Base-by-base conservation (phyloP, 2,113 vertebrate genomes). In the Siniperca knerii region DNA sequence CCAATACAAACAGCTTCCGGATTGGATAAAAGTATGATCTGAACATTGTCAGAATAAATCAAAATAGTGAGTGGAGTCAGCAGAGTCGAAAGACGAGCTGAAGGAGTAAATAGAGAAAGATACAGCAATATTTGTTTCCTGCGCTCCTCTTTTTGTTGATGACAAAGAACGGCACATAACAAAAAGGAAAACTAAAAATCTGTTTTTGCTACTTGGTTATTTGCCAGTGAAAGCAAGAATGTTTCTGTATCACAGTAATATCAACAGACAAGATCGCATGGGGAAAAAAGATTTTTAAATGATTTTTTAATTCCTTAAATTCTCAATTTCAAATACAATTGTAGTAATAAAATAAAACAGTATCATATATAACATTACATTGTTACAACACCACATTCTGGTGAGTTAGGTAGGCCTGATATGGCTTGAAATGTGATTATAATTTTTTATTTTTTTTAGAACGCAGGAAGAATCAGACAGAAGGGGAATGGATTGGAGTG, bases 401-500 rank as follows among this genome's bases (percentile, higher is more conserved):
- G 50, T 61, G 67, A 54, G 66, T 74, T 79, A 25, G 50, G 20
- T 46, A 1, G 48, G 33, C 23, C 46, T 72, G 67, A 67, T 72
- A n/a, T 57, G 80, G 57, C 42, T 70, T 75, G 40, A 80, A 77
- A 82, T 82, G 81, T 75, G 40, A 71, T 71, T 81, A 70, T 40
- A 23, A 1, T 15, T 66, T 1, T 67, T 15, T 48, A 15, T 21
- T 13, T 37, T 29, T 33, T 35, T 55, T 70, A 58, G 65, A 77
- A 69, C 77, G 74, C 60, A 25, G 42, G 64, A 23, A 46, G 83
- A 87, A 70, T 84, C 50, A 35, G 78, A 70, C 46, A 77, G 87
- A 44, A 70, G 70, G 66, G 77, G 78, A 73, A 84, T 81, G 66
- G 73, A 87, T 80, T 42, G 69, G 81, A 75, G 76, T 77, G 77